Evolutionary conservation across 2,113 vertebrate species (phyloP), one percentile per base, ranked within the genome.

Genomic region (Brachirus orientalis): DNA sequence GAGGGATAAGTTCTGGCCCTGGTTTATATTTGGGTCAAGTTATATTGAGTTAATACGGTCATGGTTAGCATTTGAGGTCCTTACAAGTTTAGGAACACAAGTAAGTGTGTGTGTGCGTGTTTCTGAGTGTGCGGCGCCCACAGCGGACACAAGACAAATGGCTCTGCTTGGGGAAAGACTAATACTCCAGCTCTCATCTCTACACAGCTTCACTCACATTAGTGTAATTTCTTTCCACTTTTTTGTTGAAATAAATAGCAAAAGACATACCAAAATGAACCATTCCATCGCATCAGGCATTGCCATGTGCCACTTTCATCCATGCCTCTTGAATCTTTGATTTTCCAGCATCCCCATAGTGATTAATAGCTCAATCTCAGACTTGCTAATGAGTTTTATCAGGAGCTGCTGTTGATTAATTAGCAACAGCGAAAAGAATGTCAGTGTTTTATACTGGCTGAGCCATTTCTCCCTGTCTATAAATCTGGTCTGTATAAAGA

Each of bases 361-460:
- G 89, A 91, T 91, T 85, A 88, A 92, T 92, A 72, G 88, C 83
- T 88, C 82, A 77, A 82, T 86, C 73, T 81, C 79, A 69, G 77
- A 19, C 47, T 72, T 75, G 58, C 80, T 92, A 92, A 90, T 90
- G 80, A 90, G 73, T 90, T 89, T 88, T 86, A 91, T 92, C 89
- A 88, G 84, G 53, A 79, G 75, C 83, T 68, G 66, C 86, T 86
- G 81, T 86, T 89, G 86, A 91, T 91, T 88, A 89, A 92, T 91
- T 91, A 91, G 84, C 64, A 2, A 84, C 89, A 88, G 87, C 78
- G 62, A 66, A 63, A 72, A 83, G 77, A 72, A 55, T 89, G 83
- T 85, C 84, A 82, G 77, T 50, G 69, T 83, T 77, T 84, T 69
- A 73, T 82, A 82, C 72, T 66, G 63, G 63, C 60, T 68, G 66